phyloP scores from a whole-genome alignment of 2,113 vertebrate species.

The Laticauda colubrina region DNA sequence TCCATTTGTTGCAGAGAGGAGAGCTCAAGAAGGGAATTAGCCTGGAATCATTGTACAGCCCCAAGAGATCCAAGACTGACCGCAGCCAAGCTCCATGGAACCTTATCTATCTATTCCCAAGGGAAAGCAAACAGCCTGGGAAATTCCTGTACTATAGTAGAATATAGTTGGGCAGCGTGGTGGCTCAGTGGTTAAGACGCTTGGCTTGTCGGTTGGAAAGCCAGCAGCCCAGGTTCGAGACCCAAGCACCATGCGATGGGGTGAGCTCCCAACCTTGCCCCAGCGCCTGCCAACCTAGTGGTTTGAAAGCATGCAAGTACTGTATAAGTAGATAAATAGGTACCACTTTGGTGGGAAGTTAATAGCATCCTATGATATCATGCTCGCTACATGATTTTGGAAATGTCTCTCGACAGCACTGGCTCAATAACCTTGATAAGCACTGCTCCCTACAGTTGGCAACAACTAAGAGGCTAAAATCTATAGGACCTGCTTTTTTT shows the following conservation, averaged over 20 bases:
- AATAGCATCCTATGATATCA: neutral
- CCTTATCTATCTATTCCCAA: neutral
- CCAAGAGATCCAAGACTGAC: neutral
- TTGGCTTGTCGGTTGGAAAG: no score
- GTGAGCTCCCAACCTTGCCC: neutral
- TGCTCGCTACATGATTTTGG: neutral
- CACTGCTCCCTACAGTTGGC: neutral
- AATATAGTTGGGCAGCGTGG: neutral
- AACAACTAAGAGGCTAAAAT: neutral
- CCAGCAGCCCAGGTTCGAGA: neutral
- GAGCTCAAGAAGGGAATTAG: neutral
- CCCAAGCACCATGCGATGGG: accelerated
- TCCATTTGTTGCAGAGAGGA: neutral
- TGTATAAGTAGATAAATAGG: neutral
- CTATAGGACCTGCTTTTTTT: neutral
- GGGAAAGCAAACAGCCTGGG: neutral
- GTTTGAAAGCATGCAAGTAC: neutral
- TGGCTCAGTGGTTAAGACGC: neutral
- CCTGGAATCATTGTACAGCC: neutral
- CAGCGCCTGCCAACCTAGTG: neutral
- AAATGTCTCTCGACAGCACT: neutral
- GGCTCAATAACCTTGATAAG: neutral
- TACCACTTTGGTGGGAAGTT: neutral
- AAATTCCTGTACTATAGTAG: neutral
- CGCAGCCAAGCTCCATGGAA: no score